Evolutionary conservation across 1,140 invertebrate genomes (phyloP).

Genomic region (Lepeophtheirus salmonis): DNA sequence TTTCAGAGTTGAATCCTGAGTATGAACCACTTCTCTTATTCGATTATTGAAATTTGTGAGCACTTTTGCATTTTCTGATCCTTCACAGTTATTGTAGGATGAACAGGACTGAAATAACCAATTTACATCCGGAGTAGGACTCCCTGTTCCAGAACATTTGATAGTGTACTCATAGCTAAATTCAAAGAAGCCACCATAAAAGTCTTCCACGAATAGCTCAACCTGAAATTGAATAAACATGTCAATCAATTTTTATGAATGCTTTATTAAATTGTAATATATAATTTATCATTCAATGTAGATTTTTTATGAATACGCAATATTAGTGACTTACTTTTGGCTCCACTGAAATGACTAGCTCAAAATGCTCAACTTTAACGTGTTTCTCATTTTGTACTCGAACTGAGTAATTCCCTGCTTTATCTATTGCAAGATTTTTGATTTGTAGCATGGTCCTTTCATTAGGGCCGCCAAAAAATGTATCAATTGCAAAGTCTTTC

Average conservation of each 20-base stretch:
- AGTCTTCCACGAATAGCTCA: not conserved
- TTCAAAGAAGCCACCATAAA: constrained; percentile 2
- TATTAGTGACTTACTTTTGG: constrained; percentile 4
- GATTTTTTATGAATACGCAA: no score
- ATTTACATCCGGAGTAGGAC: not conserved
- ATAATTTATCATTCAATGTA: not conserved
- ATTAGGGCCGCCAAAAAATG: not conserved
- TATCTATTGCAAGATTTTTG: constrained; percentile 11
- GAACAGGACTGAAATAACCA: constrained; percentile 9
- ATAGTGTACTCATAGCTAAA: constrained; percentile 4
- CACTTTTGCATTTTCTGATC: not conserved
- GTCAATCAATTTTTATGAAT: not conserved
- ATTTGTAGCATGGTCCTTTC: constrained; percentile 5
- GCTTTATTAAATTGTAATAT: not conserved
- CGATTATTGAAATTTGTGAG: not conserved
- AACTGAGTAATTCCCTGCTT: constrained; percentile 12
- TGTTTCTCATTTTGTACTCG: constrained; percentile 1
- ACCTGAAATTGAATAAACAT: not conserved
- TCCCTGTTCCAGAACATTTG: not conserved
- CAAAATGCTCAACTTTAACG: not conserved
- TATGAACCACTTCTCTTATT: not conserved
- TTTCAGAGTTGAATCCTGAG: not conserved
- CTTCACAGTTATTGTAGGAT: constrained; percentile 1
- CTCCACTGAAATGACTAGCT: not conserved
- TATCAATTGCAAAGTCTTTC: constrained; percentile 5